Evolutionary conservation across 2,797 vertebrate genomes (phyloP).

Genomic region (Eulemur albifrons): DNA sequence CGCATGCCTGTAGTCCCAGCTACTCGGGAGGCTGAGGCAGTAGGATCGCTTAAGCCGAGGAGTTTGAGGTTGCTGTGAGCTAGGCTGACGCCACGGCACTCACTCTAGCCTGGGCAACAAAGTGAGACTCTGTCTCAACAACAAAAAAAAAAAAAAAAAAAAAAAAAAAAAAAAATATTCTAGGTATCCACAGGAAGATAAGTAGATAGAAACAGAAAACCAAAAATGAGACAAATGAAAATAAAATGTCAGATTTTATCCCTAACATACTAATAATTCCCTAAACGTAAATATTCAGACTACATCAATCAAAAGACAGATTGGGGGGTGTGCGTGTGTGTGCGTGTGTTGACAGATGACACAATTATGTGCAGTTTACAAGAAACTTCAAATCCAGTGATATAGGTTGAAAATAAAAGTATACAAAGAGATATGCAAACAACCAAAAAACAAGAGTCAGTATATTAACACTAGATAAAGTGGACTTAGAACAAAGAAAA

Average conservation of each 20-base stretch:
- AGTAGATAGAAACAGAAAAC: background rate
- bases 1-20: no score
- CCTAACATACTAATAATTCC: background rate
- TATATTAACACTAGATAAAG: background rate
- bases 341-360: background rate
- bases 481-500: background rate
- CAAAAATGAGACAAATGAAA: no score
- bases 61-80: no score
- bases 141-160: no score
- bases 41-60: no score
- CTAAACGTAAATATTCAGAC: background rate
- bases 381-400: background rate
- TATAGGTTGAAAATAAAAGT: background rate
- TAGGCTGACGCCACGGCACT: no score
- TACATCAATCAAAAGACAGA: background rate
- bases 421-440: background rate
- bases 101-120: no score
- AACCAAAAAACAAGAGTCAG: background rate
- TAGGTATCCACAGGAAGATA: background rate
- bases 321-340: background rate
- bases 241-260: background rate
- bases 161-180: no score
- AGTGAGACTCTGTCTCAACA: no score
- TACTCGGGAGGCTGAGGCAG: no score
- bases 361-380: background rate